Evolutionary conservation across 92 coral and sea anemone genomes (phyloP), one percentile per base, ranked within the genome.

Genomic region (Hydrozoanthus gracilis): DNA sequence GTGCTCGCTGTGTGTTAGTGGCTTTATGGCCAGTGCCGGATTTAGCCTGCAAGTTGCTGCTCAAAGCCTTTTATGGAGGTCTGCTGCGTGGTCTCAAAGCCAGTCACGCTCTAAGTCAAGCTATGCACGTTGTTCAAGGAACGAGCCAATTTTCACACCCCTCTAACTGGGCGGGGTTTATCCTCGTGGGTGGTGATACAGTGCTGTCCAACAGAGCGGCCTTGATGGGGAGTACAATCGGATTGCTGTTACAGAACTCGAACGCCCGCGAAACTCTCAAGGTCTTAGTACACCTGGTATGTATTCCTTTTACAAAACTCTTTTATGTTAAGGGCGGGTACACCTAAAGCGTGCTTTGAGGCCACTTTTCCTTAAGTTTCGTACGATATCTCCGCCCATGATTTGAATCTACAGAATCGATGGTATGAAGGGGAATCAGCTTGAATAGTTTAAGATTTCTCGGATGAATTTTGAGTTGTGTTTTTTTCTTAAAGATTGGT

Each of bases 111-210:
- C 94, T 97, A 20, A 92, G 98, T 49, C 99, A 97, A 78, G 99
- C 99, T 73, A 94, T 97, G 95, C 92, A 93, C 50, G 95, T 97
- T 51, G 99, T 97, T 18, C 97, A 97, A 89, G 93, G 92, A 16
- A 97, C 98, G 8, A 95, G 94, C 91, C 98, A 97, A 89, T 97
- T 95, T 77, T 94, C 95, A 27, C 98, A 97, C 54, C 99, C 99
- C 20, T 97, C 99, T 3, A 97, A 97, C 93, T 97, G 99, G 99
- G 99, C 99, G 3, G 99, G 99, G 45, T 97, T 97, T 55, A 89
- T 97, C 27, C 84, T 97, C 49, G 95, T 97, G 39, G 99, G 99
- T 17, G 94, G 95, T 2, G 98, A 97, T 86, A 87, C 96, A 3
- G 91, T 89, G 66, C 90, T 97, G 16, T 77, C 94, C 6, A 93